A percentile compares a stretch with the other conserved stretches of the same genome.
These are phyloP conservation scores for Diaphora mendica DNA, from an alignment of 2,888 invertebrate genomes.

Conservation along the genomic window DNA sequence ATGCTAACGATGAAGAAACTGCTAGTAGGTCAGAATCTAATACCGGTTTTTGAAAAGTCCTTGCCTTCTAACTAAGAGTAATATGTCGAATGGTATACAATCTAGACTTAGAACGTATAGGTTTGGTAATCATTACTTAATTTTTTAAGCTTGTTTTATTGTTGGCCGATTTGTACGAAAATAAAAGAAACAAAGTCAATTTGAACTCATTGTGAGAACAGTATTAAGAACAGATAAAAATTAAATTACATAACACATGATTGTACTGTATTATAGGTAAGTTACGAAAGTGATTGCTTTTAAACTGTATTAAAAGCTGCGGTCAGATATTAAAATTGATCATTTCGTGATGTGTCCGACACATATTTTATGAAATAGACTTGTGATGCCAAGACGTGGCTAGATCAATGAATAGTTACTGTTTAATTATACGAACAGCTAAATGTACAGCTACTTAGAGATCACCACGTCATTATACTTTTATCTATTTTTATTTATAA, in stretches of 20 bases:
- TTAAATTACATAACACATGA: constrained; percentile 7
- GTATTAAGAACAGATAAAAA: not conserved
- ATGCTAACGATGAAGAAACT: too few relatives aligned
- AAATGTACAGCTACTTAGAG: too few relatives aligned
- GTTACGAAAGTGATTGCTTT: not conserved
- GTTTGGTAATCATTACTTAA: constrained; percentile 5
- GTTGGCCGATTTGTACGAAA: constrained; percentile 1
- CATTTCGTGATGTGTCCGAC: not conserved
- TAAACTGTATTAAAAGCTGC: not conserved
- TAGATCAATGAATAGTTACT: not conserved
- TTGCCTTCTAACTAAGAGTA: not conserved
- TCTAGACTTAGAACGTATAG: not conserved
- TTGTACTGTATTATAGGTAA: not conserved
- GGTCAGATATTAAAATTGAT: not conserved
- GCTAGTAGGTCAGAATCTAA: too few relatives aligned
- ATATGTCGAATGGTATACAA: not conserved
- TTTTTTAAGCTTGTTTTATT: constrained; percentile 2
- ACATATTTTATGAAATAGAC: not conserved
- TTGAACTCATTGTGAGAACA: not conserved
- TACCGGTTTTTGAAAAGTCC: too few relatives aligned
- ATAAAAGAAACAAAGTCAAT: not conserved
- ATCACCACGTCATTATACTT: too few relatives aligned
- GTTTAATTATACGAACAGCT: too few relatives aligned
- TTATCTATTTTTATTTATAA: too few relatives aligned
- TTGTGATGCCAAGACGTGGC: not conserved